phyloP scores from a whole-genome alignment of 1,140 invertebrate species.

The Heterodera schachtii region DNA sequence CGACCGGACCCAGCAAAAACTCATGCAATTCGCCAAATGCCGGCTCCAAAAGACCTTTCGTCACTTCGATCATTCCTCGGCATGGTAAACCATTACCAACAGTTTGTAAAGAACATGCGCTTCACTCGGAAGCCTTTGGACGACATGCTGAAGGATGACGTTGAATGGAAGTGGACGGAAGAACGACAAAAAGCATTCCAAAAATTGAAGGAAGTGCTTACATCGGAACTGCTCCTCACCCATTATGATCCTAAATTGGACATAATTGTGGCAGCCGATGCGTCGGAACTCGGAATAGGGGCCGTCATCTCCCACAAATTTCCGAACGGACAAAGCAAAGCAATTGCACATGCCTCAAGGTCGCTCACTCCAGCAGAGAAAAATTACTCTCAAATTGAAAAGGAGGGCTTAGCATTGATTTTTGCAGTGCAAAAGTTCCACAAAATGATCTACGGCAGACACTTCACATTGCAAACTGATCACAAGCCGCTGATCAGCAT shows the following conservation, averaged over 20 bases:
- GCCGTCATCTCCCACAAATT: slow-evolving; percentile 67
- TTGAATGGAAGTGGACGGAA: too few relatives aligned
- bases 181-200: too few relatives aligned
- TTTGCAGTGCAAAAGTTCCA: slow-evolving; percentile 44
- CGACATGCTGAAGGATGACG: too few relatives aligned
- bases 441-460: slow-evolving; percentile 68
- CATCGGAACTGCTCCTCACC: too few relatives aligned
- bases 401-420: too few relatives aligned
- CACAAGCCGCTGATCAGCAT: slow-evolving; percentile 67
- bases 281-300: slow-evolving; percentile 57
- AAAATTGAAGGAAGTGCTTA: too few relatives aligned
- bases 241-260: too few relatives aligned
- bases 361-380: slow-evolving; percentile 13
- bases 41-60: slow-evolving; percentile 1
- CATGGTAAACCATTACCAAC: too few relatives aligned
- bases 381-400: slow-evolving; percentile 58
- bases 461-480: slow-evolving; percentile 69
- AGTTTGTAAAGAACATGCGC: too few relatives aligned
- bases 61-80: background rate
- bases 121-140: slow-evolving; percentile 26
- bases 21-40: too few relatives aligned
- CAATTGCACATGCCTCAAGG: slow-evolving; percentile 65
- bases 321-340: slow-evolving; percentile 65
- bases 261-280: too few relatives aligned
- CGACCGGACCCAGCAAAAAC: too few relatives aligned